Base-by-base conservation (phyloP, 2,797 vertebrate species). In the Platalea minor region DNA sequence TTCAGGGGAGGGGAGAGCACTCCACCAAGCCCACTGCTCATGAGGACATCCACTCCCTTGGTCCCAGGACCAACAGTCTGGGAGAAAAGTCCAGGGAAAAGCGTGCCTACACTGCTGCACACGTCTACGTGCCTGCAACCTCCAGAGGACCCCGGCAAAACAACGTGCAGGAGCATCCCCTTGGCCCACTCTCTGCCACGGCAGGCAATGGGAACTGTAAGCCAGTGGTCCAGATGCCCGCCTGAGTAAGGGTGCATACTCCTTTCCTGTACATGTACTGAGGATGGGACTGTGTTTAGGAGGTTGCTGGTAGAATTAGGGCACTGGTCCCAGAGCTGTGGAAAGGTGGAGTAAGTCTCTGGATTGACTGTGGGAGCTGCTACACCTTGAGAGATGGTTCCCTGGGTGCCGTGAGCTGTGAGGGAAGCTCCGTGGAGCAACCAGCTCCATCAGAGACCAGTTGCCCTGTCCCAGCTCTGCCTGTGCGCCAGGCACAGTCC, bases 121-220 rank as follows among this genome's bases (percentile, higher is more conserved):
- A 3, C 1, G 0, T 31, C 17, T 60, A 15, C 12, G 1, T 33
- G 51, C 51, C 33, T 59, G 24, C 48, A 50, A 8, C 24, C 7
- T 18, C 48, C 48, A 50, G 48, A 50, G 48, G 48, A 45, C 9
- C 8, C 23, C 17, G 0, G 0, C 2, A 0, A 78, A 8, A 53
- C 12, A 33, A 17, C 39, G 54, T 6, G 1, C 21, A 61, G 37
- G 43, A 86, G 28, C 11, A 43, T 19, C 17, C 45, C 14, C 25
- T 68, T 48, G 65, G 41, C 45, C 33, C 17, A 18, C 16, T 64
- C 21, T 41, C 29, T 33, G 57, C 41, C 37, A 54, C 2, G 1
- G 57, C 33, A 65, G 37, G 46, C 45, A 29, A 35, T 4, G 18
- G 31, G 20, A 85, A 53, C 37, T 57, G 45, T 25, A 65, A 68